Percentiles rank a stretch among this genome's conserved stretches.
Conservation (phyloP, 2,888 invertebrate species). For the Pocota personata region DNA sequence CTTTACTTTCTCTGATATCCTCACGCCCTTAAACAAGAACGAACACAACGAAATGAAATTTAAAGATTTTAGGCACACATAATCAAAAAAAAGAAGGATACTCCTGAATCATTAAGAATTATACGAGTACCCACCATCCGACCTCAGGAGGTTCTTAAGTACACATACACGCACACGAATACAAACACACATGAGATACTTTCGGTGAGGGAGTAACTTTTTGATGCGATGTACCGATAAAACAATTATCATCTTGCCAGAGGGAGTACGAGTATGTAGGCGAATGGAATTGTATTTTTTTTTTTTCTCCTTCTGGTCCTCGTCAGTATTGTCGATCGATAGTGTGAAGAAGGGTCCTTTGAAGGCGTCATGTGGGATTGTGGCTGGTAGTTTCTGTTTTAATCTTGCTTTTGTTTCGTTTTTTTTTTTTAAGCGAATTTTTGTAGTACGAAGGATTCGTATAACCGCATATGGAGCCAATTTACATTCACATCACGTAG, state of each 20-base stretch:
- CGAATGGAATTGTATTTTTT: neutral
- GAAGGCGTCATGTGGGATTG: neutral
- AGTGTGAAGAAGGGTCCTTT: neutral
- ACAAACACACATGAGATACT: neutral
- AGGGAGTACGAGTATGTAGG: neutral
- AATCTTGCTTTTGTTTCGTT: conserved; percentile 10
- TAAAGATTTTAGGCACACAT: conserved; percentile 44
- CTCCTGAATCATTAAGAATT: neutral
- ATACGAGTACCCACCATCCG: neutral
- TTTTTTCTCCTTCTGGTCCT: neutral
- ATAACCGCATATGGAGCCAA: neutral
- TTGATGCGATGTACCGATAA: conserved; percentile 24
- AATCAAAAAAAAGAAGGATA: conserved; percentile 13
- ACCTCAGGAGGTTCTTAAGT: neutral
- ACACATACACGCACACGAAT: neutral
- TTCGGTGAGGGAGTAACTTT: neutral
- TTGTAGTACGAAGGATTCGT: no score
- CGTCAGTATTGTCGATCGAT: neutral
- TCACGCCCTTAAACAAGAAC: conserved; percentile 57
- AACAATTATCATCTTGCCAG: conserved; percentile 44
- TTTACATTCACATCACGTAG: conserved; percentile 30
- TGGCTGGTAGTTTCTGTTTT: conserved; percentile 30
- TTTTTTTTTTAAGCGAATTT: neutral
- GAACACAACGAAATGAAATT: conserved; percentile 70
- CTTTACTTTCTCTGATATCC: neutral